These are phyloP conservation scores for Frankliniella fusca DNA, from an alignment of 2,888 invertebrate genomes.

Conservation along the genomic window DNA sequence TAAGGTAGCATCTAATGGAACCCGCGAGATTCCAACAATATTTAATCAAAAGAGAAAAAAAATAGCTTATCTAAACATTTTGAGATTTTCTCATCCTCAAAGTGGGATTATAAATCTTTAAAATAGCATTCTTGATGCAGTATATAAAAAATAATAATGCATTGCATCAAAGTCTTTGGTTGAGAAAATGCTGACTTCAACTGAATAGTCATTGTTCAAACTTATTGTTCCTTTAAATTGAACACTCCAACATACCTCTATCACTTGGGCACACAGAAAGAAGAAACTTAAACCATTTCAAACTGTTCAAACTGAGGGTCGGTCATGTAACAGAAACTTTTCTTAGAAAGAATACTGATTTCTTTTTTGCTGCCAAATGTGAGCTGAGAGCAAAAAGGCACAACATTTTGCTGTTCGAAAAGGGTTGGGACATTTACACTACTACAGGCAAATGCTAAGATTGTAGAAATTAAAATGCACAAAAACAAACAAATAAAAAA, in stretches of 20 bases:
- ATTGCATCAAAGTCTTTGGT: conserved; percentile 5
- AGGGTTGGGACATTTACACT: no score
- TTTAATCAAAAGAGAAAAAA: neutral
- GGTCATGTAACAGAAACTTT: no score
- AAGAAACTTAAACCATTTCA: neutral
- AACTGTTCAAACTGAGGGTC: no score
- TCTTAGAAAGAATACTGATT: no score
- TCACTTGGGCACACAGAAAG: neutral
- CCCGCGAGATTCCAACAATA: neutral
- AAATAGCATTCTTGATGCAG: neutral
- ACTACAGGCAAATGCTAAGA: no score
- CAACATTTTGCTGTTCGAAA: no score
- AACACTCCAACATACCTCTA: neutral
- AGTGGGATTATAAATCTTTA: neutral
- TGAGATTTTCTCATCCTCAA: neutral
- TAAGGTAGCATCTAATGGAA: neutral
- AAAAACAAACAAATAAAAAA: no score
- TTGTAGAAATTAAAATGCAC: no score
- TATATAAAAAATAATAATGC: neutral
- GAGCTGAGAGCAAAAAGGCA: no score
- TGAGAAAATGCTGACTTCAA: neutral
- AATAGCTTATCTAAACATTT: neutral
- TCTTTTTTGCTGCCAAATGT: no score
- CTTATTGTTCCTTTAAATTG: neutral
- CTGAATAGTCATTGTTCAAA: neutral